Conservation (phyloP, 2,113 vertebrate genomes). For the Pipa parva region DNA sequence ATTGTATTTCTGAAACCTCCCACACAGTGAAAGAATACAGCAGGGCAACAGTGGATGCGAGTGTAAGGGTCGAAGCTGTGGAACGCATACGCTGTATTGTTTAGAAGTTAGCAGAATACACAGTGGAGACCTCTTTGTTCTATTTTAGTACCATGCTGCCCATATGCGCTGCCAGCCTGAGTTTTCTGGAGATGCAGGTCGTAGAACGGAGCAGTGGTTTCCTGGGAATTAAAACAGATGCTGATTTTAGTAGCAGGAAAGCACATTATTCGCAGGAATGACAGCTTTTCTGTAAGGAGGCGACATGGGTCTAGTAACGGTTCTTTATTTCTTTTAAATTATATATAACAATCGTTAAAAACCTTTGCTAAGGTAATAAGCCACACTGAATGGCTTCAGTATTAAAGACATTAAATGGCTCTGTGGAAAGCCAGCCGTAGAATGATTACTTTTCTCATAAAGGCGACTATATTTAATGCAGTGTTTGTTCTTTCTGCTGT, state of each 20-base stretch:
- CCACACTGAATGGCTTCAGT: background rate
- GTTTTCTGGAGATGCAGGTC: background rate
- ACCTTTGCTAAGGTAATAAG: constrained; percentile 7
- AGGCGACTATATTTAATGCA: too few species aligned
- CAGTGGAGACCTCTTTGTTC: too few species aligned
- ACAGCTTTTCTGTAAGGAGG: background rate
- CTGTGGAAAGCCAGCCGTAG: background rate
- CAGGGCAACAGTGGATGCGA: too few species aligned
- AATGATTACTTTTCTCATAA: background rate
- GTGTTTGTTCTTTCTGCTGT: too few species aligned
- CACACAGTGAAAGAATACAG: too few species aligned
- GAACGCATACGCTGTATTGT: too few species aligned
- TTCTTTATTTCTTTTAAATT: constrained; percentile 7
- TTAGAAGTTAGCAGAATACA: too few species aligned
- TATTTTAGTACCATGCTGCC: background rate
- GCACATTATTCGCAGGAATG: constrained; percentile 5
- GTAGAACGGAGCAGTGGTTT: background rate
- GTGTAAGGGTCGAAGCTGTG: too few species aligned
- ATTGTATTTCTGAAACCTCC: too few species aligned
- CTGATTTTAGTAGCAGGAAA: constrained; percentile 22
- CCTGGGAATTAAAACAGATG: constrained; percentile 15
- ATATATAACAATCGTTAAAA: background rate
- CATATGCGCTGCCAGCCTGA: background rate
- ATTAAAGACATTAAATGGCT: background rate
- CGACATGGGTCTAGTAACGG: constrained; percentile 2